Evolutionary conservation across 2,888 invertebrate genomes (phyloP).

Genomic region (Coecobrya sp.): DNA sequence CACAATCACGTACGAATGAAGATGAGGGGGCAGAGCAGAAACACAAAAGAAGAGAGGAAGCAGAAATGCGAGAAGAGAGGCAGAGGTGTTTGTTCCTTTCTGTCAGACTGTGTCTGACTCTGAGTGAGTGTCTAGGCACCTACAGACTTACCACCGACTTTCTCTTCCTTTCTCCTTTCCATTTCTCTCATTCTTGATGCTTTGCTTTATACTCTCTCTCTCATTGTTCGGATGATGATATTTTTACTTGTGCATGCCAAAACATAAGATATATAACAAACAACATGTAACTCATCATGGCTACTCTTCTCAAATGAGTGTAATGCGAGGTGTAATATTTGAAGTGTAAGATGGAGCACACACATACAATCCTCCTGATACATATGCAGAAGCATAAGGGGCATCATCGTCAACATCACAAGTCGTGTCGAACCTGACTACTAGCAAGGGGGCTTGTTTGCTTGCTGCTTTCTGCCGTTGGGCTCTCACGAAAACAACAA

Average conservation of each 20-base stretch:
- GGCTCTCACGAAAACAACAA: constrained; percentile 53
- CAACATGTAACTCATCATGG: constrained; percentile 35
- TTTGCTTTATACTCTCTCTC: constrained; percentile 17
- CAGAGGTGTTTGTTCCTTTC: constrained; percentile 61
- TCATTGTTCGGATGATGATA: not conserved
- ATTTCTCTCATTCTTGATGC: constrained; percentile 43
- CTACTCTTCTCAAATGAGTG: constrained; percentile 34
- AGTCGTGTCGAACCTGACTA: constrained; percentile 54
- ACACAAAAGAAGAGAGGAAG: constrained; percentile 48
- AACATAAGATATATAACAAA: constrained; percentile 47
- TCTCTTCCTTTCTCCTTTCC: constrained; percentile 4
- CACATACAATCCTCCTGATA: constrained; percentile 37
- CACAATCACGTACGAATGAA: constrained; percentile 58
- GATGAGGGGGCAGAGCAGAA: constrained; percentile 20
- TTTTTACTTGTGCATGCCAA: constrained; percentile 33
- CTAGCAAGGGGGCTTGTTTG: constrained; percentile 13
- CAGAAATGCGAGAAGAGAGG: constrained; percentile 30
- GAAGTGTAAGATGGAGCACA: constrained; percentile 74
- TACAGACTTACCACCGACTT: constrained; percentile 19
- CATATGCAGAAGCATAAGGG: not conserved
- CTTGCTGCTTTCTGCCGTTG: constrained; percentile 45
- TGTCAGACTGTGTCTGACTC: constrained; percentile 57
- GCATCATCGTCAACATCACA: constrained; percentile 30
- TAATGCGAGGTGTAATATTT: constrained; percentile 66
- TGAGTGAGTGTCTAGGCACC: constrained; percentile 37